phyloP scores from a whole-genome alignment of 2,113 vertebrate genomes.

The Excalfactoria chinensis region DNA sequence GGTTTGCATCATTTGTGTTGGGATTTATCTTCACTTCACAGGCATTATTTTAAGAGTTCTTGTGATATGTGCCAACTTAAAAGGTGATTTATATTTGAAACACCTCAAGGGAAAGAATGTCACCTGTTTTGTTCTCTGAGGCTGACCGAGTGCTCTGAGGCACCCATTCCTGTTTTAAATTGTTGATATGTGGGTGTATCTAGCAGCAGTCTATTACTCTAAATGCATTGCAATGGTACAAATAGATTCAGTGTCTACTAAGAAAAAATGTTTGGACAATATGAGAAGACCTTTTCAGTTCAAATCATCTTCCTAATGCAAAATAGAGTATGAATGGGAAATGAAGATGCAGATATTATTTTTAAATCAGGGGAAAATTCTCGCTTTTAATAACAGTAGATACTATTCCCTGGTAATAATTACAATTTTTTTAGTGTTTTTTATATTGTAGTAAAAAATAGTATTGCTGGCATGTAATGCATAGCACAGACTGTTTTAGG shows the following conservation, averaged over 20 bases:
- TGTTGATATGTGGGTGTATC: accelerated
- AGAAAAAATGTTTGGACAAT: not conserved
- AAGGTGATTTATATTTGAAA: not conserved
- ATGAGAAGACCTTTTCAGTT: slow-evolving; percentile 40
- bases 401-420: slow-evolving; percentile 31
- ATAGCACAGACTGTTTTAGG: not conserved
- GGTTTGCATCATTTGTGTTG: not conserved
- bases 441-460: not conserved
- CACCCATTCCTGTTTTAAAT: not conserved
- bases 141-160: not conserved
- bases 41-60: slow-evolving; percentile 7
- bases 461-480: not conserved
- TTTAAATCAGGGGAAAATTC: not conserved
- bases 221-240: not conserved
- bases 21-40: not conserved
- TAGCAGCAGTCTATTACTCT: not conserved
- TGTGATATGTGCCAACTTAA: slow-evolving; percentile 22
- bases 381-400: not conserved
- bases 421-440: not conserved
- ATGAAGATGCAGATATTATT: not conserved
- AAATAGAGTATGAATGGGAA: not conserved
- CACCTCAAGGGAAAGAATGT: not conserved
- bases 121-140: not conserved
- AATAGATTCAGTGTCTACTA: not conserved
- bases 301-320: slow-evolving; percentile 32